These are phyloP conservation scores for Malurus alboscapulatus DNA, from an alignment of 2,113 vertebrate genomes.

Conservation along the genomic window DNA sequence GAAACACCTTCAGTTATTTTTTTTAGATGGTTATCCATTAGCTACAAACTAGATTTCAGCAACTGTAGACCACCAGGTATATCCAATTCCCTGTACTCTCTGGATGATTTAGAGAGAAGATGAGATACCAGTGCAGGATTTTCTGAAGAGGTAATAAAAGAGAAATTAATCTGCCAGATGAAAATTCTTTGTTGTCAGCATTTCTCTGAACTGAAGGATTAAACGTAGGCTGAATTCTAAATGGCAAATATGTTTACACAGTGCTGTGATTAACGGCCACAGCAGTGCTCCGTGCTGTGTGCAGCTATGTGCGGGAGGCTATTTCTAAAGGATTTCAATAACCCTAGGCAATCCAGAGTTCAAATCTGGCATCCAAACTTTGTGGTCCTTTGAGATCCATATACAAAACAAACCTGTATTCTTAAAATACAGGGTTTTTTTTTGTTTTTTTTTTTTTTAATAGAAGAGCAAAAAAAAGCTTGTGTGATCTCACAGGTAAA, in stretches of 20 bases:
- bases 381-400: not conserved
- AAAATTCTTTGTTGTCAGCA: not conserved
- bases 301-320: not conserved
- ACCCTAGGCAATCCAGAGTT: not conserved
- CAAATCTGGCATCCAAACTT: not conserved
- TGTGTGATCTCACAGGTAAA: not conserved
- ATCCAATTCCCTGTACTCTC: not conserved
- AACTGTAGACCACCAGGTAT: not conserved
- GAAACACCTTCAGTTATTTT: not conserved
- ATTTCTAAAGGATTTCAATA: not conserved
- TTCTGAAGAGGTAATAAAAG: not conserved
- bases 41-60: not conserved
- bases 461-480: not conserved
- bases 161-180: not conserved
- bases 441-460: not conserved
- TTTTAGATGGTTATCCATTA: not conserved
- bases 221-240: not conserved
- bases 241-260: not conserved
- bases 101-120: not conserved
- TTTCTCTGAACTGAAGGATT: not conserved
- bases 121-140: not conserved
- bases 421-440: not conserved
- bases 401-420: not conserved
- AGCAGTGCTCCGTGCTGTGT: not conserved
- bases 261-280: not conserved